Percentiles rank a stretch among this genome's conserved stretches.
phyloP scores from a whole-genome alignment of 2,113 vertebrate genomes.

The Vicugna pacos region DNA sequence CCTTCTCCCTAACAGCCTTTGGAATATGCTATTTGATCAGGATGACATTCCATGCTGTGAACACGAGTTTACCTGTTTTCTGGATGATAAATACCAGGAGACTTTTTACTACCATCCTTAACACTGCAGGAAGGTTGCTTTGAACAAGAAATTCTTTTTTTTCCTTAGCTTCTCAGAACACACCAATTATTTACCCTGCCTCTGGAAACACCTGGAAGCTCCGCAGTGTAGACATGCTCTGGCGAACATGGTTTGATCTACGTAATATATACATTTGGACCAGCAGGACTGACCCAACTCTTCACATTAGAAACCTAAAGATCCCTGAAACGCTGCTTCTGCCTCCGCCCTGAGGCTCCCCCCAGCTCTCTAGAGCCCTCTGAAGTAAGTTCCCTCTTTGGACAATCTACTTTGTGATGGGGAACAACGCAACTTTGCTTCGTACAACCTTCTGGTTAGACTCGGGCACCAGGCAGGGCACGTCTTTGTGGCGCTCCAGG shows the following conservation, averaged over 20 bases:
- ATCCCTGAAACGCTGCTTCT: not conserved
- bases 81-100: not conserved
- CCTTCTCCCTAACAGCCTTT: not conserved
- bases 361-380: not conserved
- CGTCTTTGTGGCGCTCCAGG: slow-evolving; percentile 89
- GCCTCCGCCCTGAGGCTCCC: not conserved
- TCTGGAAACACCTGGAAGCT: too few species aligned
- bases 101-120: not conserved
- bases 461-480: slow-evolving; percentile 94
- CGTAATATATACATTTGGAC: too few species aligned
- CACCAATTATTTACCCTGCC: not conserved
- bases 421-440: fast-evolving
- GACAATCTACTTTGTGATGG: fast-evolving
- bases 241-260: not conserved
- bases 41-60: not conserved
- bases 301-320: not conserved
- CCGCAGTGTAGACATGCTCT: fast-evolving
- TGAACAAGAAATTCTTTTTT: not conserved
- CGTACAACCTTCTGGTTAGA: slow-evolving; percentile 94
- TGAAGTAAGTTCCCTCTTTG: fast-evolving
- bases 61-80: not conserved
- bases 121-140: not conserved
- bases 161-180: not conserved
- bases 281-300: not conserved
- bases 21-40: not conserved